Evolutionary conservation across 2,888 invertebrate genomes (phyloP).

Genomic region (Chydorus sphaericus): DNA sequence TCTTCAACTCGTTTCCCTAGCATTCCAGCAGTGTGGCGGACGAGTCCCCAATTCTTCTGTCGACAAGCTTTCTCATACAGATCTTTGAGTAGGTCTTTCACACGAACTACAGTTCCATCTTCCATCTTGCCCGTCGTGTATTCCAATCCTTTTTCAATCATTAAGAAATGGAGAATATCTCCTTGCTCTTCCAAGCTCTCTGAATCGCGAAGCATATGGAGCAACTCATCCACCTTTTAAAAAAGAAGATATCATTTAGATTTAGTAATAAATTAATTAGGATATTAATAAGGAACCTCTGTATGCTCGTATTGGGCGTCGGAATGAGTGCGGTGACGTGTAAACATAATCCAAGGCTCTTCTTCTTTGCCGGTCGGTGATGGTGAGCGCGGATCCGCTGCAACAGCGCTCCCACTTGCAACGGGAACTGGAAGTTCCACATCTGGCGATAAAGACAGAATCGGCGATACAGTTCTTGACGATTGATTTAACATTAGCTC

Average conservation of each 20-base stretch:
- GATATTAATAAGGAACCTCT: too few relatives aligned
- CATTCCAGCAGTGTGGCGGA: slow-evolving; percentile 93
- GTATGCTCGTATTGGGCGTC: slow-evolving; percentile 34
- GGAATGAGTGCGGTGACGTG: slow-evolving; percentile 20
- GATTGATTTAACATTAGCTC: too few relatives aligned
- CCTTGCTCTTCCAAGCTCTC: slow-evolving; percentile 94
- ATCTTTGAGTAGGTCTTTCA: slow-evolving; percentile 68
- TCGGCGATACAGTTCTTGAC: background rate
- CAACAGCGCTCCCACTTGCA: too few relatives aligned
- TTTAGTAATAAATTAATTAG: too few relatives aligned
- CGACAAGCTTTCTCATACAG: slow-evolving; percentile 94
- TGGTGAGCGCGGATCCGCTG: slow-evolving; percentile 2
- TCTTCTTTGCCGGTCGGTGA: slow-evolving; percentile 14
- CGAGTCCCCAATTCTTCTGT: slow-evolving; percentile 93
- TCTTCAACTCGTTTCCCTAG: slow-evolving; percentile 92
- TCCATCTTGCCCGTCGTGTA: slow-evolving; percentile 51
- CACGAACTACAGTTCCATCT: slow-evolving; percentile 17
- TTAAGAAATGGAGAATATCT: slow-evolving; percentile 89
- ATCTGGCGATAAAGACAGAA: background rate
- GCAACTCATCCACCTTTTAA: slow-evolving; percentile 56
- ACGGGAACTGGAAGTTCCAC: background rate
- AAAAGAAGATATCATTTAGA: too few relatives aligned
- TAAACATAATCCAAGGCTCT: slow-evolving; percentile 13
- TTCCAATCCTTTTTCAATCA: slow-evolving; percentile 72
- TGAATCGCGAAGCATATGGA: slow-evolving; percentile 81